Percentiles rank a stretch among this genome's conserved stretches.
Conservation (phyloP, 2,797 vertebrate genomes). For the Xenops minutus region DNA sequence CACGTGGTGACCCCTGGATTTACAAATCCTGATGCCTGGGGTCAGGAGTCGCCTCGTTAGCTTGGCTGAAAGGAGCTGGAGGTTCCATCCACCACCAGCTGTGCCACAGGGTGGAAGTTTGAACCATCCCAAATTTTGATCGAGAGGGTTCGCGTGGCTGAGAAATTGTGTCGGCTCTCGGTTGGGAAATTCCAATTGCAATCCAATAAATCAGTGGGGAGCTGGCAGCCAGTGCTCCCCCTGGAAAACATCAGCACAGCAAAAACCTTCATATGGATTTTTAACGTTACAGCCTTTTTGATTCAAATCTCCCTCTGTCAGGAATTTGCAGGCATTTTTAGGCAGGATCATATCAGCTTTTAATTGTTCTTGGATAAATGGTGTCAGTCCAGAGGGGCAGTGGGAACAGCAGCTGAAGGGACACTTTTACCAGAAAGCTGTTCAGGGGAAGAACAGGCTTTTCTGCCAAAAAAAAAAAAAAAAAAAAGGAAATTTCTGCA, state of each 20-base stretch:
- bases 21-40: too few species aligned
- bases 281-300: neutral
- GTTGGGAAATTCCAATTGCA: neutral
- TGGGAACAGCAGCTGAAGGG: neutral
- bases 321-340: neutral
- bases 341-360: neutral
- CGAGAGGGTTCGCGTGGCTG: neutral
- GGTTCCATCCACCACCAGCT: too few species aligned
- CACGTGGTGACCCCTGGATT: too few species aligned
- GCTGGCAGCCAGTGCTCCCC: neutral
- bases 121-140: neutral
- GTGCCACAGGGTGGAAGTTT: fast-evolving
- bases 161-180: neutral
- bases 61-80: too few species aligned
- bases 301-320: neutral
- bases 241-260: neutral
- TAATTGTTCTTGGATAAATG: neutral
- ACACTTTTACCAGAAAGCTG: neutral
- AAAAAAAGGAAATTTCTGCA: neutral
- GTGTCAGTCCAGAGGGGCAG: neutral
- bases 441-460: neutral
- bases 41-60: too few species aligned
- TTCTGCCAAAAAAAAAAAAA: neutral
- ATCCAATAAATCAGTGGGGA: neutral
- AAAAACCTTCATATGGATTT: neutral